Evolutionary conservation across 2,888 invertebrate genomes (phyloP), one percentile per base, ranked within the genome.

Genomic region (Sesia apiformis): DNA sequence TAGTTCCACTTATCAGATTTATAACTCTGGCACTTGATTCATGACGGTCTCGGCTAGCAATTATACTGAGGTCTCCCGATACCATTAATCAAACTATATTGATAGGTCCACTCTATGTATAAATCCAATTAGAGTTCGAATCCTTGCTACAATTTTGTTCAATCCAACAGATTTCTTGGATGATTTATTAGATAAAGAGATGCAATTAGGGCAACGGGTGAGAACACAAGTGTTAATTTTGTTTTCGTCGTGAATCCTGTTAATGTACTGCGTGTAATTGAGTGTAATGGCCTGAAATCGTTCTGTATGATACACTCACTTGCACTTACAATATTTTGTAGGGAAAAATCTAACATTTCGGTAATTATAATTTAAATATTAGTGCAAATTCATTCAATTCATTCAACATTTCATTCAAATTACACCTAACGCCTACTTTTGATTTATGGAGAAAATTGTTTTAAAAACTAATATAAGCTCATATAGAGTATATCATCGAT

Each of bases 51-150:
- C 74, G 70, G 68, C 78, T 78, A 72, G 85, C 86, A 88, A 87
- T 87, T 87, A 87, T 81, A 81, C 70, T 73, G 73, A 70, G 75
- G 80, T 76, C 76, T 72, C 71, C 65, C 74, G 76, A 81, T 84
- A 81, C 79, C 84, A 89, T 89, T 85, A 88, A 89, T 88, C 88
- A 88, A 79, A 73, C 65, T 70, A 78, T 84, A 86, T 85, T 84
- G 88, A 87, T 89, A 85, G 87, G 75, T 79, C 69, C 72, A 72
- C 72, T 73, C 73, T 79, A 76, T 77, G 78, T 80, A 84, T 80
- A 80, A 78, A 84, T 80, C 87, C 86, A 89, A 88, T 88, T 89
- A 87, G 81, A 81, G 57, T 63, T 62, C 65, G 74, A 75, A 81
- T 86, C 84, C 84, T 84, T 78, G 74, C 72, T 76, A 78, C 76